These are phyloP conservation scores for Myotis vivesi DNA, from an alignment of 2,797 vertebrate species.

Conservation along the genomic window DNA sequence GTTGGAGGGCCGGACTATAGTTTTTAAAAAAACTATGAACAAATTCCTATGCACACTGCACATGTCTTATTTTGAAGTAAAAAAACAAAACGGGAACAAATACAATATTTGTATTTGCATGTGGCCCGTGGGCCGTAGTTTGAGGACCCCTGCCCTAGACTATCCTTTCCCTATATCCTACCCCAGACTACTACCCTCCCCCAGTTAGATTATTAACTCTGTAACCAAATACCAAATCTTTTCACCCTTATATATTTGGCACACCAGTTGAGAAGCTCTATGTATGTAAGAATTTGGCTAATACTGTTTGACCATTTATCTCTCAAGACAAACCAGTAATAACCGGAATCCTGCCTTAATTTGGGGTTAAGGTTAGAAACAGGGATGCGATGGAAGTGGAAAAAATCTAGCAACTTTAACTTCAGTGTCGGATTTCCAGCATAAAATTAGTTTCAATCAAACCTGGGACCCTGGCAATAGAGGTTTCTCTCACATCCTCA, in stretches of 20 bases:
- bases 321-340: conserved; percentile 61
- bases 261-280: not conserved
- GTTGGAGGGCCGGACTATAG: too few relatives aligned
- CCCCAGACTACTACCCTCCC: too few relatives aligned
- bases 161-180: not conserved
- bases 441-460: conserved; percentile 1
- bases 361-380: conserved; percentile 37
- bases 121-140: too few relatives aligned
- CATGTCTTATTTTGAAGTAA: too few relatives aligned
- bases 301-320: conserved; percentile 21
- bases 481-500: not conserved
- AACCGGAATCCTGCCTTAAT: conserved; percentile 53
- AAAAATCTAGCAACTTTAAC: not conserved
- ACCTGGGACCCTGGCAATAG: not conserved
- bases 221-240: not conserved
- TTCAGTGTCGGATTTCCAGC: conserved; percentile 14
- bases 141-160: too few relatives aligned
- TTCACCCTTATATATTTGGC: not conserved
- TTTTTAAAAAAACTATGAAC: too few relatives aligned
- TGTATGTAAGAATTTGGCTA: conserved; percentile 14
- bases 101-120: too few relatives aligned
- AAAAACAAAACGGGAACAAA: too few relatives aligned
- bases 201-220: not conserved
- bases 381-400: not conserved
- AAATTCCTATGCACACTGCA: too few relatives aligned